Evolutionary conservation across 30 jellyfish, hydroid and myxozoan genomes (phyloP).

Genomic region (Nemopilema nomurai): DNA sequence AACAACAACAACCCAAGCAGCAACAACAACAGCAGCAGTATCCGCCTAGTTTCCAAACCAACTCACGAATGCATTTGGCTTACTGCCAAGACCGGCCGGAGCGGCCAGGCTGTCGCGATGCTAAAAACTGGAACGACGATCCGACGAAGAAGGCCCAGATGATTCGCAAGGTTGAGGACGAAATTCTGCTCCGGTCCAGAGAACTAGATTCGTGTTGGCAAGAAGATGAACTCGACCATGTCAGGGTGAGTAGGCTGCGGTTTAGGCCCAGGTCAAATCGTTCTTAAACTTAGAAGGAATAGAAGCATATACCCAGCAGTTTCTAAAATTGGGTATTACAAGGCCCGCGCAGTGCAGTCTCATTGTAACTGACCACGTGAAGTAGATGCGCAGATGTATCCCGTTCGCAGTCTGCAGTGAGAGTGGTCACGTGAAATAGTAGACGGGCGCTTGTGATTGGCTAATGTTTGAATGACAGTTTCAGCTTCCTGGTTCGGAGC

Average conservation of each 20-base stretch:
- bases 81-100: slow-evolving; percentile 50
- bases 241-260: slow-evolving; percentile 51
- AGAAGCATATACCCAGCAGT: no score
- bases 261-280: no score
- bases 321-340: no score
- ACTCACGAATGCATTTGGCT: slow-evolving; percentile 27
- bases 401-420: no score
- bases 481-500: no score
- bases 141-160: slow-evolving; percentile 52
- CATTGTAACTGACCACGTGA: no score
- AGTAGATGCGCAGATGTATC: no score
- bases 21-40: slow-evolving; percentile 12
- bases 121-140: slow-evolving; percentile 49
- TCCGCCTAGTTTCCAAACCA: slow-evolving; percentile 5
- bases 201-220: slow-evolving; percentile 98
- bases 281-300: no score
- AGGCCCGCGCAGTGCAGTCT: no score
- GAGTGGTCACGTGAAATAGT: no score
- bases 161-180: slow-evolving; percentile 79
- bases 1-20: slow-evolving; percentile 10
- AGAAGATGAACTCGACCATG: slow-evolving; percentile 91
- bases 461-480: no score
- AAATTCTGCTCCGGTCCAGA: slow-evolving; percentile 77
- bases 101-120: slow-evolving; percentile 42
- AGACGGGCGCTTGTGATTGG: no score